phyloP scores from a whole-genome alignment of 2,888 invertebrate genomes.

The Leptopilina syphax region DNA sequence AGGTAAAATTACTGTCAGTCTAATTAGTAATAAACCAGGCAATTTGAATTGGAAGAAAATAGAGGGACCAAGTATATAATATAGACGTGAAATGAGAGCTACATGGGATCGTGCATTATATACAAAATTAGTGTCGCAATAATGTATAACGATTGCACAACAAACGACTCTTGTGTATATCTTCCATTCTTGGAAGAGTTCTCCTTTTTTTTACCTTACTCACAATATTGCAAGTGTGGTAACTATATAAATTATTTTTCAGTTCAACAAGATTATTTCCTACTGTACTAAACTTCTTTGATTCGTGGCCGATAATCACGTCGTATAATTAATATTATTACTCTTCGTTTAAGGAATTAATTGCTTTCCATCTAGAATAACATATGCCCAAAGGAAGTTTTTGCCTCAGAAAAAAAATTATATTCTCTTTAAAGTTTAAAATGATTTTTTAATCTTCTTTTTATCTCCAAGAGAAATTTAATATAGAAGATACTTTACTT shows the following conservation, averaged over 20 bases:
- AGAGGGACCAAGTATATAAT: neutral
- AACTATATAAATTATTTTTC: conserved; percentile 22
- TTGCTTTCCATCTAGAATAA: neutral
- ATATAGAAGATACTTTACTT: too few species aligned
- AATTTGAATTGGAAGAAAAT: conserved; percentile 29
- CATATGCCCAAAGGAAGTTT: neutral
- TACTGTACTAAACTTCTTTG: conserved; percentile 22
- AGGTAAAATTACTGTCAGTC: conserved; percentile 11
- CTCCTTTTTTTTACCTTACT: neutral
- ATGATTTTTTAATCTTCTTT: too few species aligned
- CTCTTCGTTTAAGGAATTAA: conserved; percentile 55
- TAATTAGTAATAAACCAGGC: conserved; percentile 42
- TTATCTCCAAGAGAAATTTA: too few species aligned
- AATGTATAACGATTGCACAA: conserved; percentile 30
- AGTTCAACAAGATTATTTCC: conserved; percentile 14
- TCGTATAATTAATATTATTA: conserved; percentile 67
- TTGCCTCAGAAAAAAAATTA: neutral
- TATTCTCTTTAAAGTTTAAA: neutral
- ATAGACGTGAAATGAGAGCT: conserved; percentile 37
- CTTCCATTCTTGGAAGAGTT: neutral
- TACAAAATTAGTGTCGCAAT: conserved; percentile 47
- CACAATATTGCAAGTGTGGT: conserved; percentile 9
- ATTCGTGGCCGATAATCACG: conserved; percentile 24
- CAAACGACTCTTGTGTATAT: conserved; percentile 1
- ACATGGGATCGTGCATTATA: conserved; percentile 53